These are phyloP conservation scores for Melanostoma scalare DNA, from an alignment of 2,888 invertebrate species.

Conservation along the genomic window DNA sequence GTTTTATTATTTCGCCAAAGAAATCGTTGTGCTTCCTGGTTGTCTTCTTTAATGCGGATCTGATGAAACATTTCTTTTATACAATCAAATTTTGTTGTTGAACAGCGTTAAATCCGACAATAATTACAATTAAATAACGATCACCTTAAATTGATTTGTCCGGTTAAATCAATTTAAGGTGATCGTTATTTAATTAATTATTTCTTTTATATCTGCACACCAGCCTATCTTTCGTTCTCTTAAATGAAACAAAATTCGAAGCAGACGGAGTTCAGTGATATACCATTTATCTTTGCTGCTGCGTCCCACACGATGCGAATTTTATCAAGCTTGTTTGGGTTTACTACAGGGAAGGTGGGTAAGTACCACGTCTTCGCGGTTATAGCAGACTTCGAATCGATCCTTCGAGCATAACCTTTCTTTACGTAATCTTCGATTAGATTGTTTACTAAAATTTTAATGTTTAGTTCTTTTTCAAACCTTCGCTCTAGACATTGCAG, in stretches of 20 bases:
- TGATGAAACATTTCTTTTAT: conserved; percentile 8
- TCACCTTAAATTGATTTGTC: too few species aligned
- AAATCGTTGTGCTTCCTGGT: conserved; percentile 11
- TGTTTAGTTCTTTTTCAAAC: conserved; percentile 1
- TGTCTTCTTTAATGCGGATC: conserved; percentile 1
- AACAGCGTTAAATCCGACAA: too few species aligned
- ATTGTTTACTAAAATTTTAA: background rate
- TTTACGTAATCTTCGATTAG: background rate
- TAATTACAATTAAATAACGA: too few species aligned
- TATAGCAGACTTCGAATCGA: background rate
- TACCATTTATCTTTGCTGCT: conserved; percentile 6
- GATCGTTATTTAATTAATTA: too few species aligned
- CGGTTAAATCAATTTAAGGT: too few species aligned
- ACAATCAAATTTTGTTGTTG: too few species aligned
- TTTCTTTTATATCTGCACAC: conserved; percentile 10
- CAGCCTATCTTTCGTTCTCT: conserved; percentile 21
- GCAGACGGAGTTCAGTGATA: background rate
- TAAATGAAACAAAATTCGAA: conserved; percentile 10
- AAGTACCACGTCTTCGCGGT: conserved; percentile 15
- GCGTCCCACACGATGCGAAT: conserved; percentile 24
- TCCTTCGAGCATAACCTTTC: conserved; percentile 18
- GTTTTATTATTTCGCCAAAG: conserved; percentile 9
- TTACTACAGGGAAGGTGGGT: conserved; percentile 13
- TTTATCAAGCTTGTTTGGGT: conserved; percentile 1
- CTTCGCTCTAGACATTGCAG: conserved; percentile 3